Evolutionary conservation across 2,797 vertebrate genomes (phyloP).

Genomic region (Erithacus rubecula): DNA sequence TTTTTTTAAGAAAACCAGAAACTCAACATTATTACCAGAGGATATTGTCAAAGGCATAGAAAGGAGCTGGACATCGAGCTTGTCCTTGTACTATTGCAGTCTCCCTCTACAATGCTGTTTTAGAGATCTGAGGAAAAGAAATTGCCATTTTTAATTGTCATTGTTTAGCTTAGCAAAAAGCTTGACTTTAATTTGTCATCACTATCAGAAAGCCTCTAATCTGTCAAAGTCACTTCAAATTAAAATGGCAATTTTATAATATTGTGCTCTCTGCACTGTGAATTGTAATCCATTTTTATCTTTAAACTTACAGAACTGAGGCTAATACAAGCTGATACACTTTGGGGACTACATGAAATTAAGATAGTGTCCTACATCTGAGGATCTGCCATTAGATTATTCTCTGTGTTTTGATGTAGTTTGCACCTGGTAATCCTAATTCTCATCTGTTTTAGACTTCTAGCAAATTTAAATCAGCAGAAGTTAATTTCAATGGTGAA

Average conservation of each 20-base stretch:
- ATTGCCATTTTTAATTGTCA: neutral
- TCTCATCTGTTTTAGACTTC: neutral
- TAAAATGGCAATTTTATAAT: neutral
- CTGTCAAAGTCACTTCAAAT: neutral
- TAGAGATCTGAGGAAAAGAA: neutral
- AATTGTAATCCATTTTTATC: neutral
- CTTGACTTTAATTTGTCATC: slow-evolving; percentile 25
- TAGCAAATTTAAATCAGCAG: neutral
- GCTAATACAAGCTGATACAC: neutral
- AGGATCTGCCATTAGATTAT: neutral
- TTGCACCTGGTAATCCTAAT: neutral
- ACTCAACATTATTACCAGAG: neutral
- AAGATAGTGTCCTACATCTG: neutral
- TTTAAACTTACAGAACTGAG: slow-evolving; percentile 18
- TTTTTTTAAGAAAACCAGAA: neutral
- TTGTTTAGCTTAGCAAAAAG: neutral
- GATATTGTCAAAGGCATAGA: neutral
- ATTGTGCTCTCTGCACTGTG: neutral
- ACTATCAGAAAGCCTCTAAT: neutral
- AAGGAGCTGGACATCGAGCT: neutral
- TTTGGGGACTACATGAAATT: neutral
- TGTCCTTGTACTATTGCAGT: neutral
- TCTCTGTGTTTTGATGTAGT: neutral
- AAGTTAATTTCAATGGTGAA: neutral
- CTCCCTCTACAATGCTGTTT: neutral